phyloP scores from a whole-genome alignment of 1,140 invertebrate species.

The Caenorhabditis brenneri region DNA sequence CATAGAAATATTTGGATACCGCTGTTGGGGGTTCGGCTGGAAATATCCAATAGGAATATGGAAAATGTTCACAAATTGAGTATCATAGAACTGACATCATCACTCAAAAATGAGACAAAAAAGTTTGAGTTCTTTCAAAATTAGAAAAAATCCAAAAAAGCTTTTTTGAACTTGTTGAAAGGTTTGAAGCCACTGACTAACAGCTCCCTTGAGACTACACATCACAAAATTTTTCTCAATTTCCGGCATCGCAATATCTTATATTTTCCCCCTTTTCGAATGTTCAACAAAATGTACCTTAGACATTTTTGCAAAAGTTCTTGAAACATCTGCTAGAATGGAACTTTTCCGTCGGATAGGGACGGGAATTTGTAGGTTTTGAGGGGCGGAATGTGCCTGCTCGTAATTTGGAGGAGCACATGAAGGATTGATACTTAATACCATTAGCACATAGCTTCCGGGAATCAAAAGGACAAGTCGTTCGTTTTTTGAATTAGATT shows the following conservation, averaged over 20 bases:
- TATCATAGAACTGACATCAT: neutral
- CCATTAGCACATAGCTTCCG: slow-evolving; percentile 10
- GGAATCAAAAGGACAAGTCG: neutral
- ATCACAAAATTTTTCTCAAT: slow-evolving; percentile 9
- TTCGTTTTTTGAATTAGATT: neutral
- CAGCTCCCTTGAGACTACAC: neutral
- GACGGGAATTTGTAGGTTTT: neutral
- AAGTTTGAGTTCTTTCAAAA: too few species aligned
- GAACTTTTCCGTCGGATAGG: slow-evolving; percentile 9
- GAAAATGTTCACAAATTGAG: too few species aligned
- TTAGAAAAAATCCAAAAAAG: too few species aligned
- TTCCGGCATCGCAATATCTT: neutral
- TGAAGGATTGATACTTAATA: slow-evolving; percentile 23
- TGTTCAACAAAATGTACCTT: neutral
- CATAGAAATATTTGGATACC: too few species aligned
- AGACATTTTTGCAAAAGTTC: slow-evolving; percentile 21
- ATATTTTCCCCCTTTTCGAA: too few species aligned
- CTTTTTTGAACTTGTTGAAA: slow-evolving; percentile 34
- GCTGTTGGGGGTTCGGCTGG: too few species aligned
- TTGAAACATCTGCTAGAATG: slow-evolving; percentile 5
- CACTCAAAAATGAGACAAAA: neutral
- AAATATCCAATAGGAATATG: too few species aligned
- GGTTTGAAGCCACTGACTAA: neutral
- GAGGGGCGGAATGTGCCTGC: neutral
- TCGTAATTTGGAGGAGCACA: slow-evolving; percentile 36